Percentiles rank a stretch among this genome's conserved stretches.
Evolutionary conservation across 2,888 invertebrate genomes (phyloP).

Genomic region (Leucania comma): DNA sequence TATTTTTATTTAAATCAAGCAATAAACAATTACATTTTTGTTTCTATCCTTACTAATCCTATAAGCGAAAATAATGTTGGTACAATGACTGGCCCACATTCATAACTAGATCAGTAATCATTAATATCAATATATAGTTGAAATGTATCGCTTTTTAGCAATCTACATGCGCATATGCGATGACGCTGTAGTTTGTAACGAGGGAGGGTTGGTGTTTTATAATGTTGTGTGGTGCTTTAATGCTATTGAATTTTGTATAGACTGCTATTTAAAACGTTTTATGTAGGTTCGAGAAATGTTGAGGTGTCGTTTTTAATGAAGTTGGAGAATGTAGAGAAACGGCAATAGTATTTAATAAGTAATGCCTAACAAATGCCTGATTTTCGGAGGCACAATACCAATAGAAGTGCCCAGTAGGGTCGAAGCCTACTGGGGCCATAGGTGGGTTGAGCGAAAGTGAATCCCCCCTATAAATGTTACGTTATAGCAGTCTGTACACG

Average conservation of each 20-base stretch:
- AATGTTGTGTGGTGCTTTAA: slow-evolving; percentile 14
- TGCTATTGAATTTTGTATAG: slow-evolving; percentile 17
- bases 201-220: slow-evolving; percentile 9
- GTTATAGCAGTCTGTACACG: no score
- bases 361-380: no score
- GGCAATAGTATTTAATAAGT: no score
- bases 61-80: neutral
- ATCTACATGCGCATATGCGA: slow-evolving; percentile 54
- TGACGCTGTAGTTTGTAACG: slow-evolving; percentile 49
- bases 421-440: no score
- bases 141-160: slow-evolving; percentile 59
- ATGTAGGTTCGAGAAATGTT: neutral
- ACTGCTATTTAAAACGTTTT: neutral
- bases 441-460: no score
- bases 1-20: no score
- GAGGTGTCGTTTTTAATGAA: neutral
- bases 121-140: slow-evolving; percentile 67
- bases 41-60: neutral
- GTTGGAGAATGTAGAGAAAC: neutral
- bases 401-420: no score
- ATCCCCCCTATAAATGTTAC: no score
- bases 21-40: no score
- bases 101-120: slow-evolving; percentile 59
- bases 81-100: slow-evolving; percentile 60
- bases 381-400: no score